Base-by-base conservation (phyloP, 2,888 invertebrate species). In the Ethmia dodecea region DNA sequence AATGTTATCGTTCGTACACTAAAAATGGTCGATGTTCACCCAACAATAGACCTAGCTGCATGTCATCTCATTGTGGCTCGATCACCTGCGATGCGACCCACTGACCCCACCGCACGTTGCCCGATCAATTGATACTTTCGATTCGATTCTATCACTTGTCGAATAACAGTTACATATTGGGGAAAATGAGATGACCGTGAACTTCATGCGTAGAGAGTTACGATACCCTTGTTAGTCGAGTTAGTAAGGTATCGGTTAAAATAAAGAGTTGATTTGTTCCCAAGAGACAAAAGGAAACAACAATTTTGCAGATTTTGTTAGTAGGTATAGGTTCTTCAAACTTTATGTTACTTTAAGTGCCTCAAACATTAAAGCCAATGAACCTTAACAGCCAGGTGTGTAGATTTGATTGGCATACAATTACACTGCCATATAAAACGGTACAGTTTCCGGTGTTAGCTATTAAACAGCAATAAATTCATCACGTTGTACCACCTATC, bases 401-500 rank as follows among this genome's bases (percentile, higher is more conserved):
- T 33, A 30, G 34, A 45, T 38, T 44, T 65, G 52, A 71, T 69
- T 55, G 55, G 54, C 52, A 56, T 62, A 56, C 63, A 69, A 66
- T 66, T 56, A 64, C 56, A 38, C 12, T 13, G 51, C 48, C 42
- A 54, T 55, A 47, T 46, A 50, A 58, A 71, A 63, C 72, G 60
- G 62, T 65, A 60, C 52, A 59, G 51, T 65, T 66, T 64, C 69
- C 67, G 64, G 55, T 45, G 44, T 31, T 35, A 49, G 52, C 63
- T 57, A 74, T 74, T 75, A 71, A 67, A 77, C 59, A 38, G 62
- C 63, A 49, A 72, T 77, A 65, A 72, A 75, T 66, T 58, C 50
- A 54, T 60, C 52, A 45, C 40, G 37, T 36, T 36, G 26, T 12
- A 26, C 44, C 43, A 42, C 36, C 51, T 37, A 15, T 49, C 54